Evolutionary conservation across 2,113 vertebrate species (phyloP), one percentile per base, ranked within the genome.

Genomic region (Hypocryptadius cinnamomeus): DNA sequence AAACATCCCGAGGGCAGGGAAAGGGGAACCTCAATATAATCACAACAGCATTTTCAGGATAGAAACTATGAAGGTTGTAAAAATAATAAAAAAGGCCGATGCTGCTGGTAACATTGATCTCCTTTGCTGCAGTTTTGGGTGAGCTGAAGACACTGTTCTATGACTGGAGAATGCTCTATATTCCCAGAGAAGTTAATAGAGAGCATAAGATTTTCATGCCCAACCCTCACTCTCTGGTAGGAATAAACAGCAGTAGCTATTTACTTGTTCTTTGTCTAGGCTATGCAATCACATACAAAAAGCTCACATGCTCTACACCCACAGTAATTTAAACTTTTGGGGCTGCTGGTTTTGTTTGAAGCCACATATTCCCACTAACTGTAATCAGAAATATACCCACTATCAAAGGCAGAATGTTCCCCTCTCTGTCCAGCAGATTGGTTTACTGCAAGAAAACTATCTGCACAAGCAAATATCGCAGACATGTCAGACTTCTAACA

Each of bases 371-470:
- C 68, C 44, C 54, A 85, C 60, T 79, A 94, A 82, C 27, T 61
- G 13, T 66, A 89, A 91, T 72, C 53, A 89, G 63, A 96, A 89
- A 93, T 79, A 90, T 5, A 84, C 19, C 47, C 31, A 7, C 40
- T 22, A 57, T 81, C 68, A 78, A 68, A 78, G 72, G 82, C 48
- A 95, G 54, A 60, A 56, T 80, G 85, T 93, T 65, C 45, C 80
- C 42, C 45, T 93, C 70, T 70, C 90, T 94, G 92, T 69, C 92
- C 79, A 53, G 48, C 51, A 82, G 85, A 93, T 68, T 92, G 79
- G 87, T 95, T 96, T 97, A 94, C 65, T 91, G 61, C 77, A 79
- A 71, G 31, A 76, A 86, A 95, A 89, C 61, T 91, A 95, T 89
- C 93, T 40, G 73, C 60, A 65, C 74, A 86, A 90, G 89, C 83